Evolutionary conservation across 2,113 vertebrate species (phyloP), one percentile per base, ranked within the genome.

Genomic region (Lepus timidus): DNA sequence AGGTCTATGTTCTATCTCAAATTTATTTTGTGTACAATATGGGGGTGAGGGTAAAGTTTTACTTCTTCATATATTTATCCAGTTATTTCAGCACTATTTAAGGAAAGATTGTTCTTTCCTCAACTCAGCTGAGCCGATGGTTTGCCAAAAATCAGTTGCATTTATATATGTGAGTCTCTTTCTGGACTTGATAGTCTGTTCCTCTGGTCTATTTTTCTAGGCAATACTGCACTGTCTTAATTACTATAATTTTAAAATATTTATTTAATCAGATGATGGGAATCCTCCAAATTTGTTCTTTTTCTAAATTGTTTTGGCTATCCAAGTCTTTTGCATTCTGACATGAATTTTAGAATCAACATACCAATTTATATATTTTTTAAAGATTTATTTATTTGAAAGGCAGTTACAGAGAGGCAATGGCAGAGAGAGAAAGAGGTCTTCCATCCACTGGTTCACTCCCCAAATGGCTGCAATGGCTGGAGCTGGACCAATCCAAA

Each of bases 281-380:
- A 76, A 75, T 62, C 80, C 51, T 61, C 51, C 52, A 74, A 75
- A 82, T 83, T 71, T 74, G 9, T 68, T 68, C 11, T 55, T 71
- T 74, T 68, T 81, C 31, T 6, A 62, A 62, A 70, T 39, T 62
- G 44, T 76, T 67, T 88, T 39, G 27, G 7, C 39, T 83, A 16
- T 70, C 76, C 20, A 29, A 83, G 78, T 84, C 27, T 49, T 84
- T 79, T 67, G 29, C 33, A 64, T 78, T 36, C 78, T 39, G 62
- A 73, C 11, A 49, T 68, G 79, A 65, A 65, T 80, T 88, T 92
- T 65, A 79, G 27, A 92, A 71, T 71, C 73, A 88, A 65, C n/a
- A 58, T 33, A 2, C 16, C 62, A 64, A 70, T 55, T 84, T 78
- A 52, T 78, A 52, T 9, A 64, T 44, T 75, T 44, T 75, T 95